Percentiles rank a stretch among this genome's conserved stretches.
Evolutionary conservation across 2,797 vertebrate species (phyloP).

Genomic region (Oryzias sinensis): DNA sequence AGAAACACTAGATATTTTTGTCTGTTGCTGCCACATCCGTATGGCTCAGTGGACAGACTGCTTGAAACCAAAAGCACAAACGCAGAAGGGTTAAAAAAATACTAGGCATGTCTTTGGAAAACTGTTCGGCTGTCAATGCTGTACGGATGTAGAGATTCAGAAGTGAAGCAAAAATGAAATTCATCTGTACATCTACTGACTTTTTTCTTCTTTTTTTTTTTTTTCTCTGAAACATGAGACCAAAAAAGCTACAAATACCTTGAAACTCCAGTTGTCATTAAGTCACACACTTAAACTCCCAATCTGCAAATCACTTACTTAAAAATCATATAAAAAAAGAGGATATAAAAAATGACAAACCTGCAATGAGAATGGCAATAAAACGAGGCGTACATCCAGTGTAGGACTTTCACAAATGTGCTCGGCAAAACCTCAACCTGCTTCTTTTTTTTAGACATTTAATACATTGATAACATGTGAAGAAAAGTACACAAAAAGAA

Average conservation of each 20-base stretch:
- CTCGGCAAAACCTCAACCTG: conserved; percentile 71
- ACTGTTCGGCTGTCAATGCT: conserved; percentile 35
- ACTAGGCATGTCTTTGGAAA: conserved; percentile 61
- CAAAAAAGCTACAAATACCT: conserved; percentile 62
- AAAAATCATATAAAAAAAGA: conserved; percentile 71
- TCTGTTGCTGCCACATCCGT: conserved; percentile 30
- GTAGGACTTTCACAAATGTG: conserved; percentile 83
- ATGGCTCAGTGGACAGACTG: conserved; percentile 45
- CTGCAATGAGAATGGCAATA: conserved; percentile 51
- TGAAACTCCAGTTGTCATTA: conserved; percentile 57
- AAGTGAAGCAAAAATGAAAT: conserved; percentile 37
- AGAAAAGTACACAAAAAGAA: conserved; percentile 66
- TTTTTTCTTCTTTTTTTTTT: conserved; percentile 7
- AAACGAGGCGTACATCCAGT: conserved; percentile 77
- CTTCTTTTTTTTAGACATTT: conserved; percentile 76
- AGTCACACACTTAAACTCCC: conserved; percentile 51
- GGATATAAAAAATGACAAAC: conserved; percentile 49
- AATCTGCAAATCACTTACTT: conserved; percentile 48
- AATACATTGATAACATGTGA: conserved; percentile 80
- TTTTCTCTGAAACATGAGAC: conserved; percentile 63
- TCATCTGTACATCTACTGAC: conserved; percentile 17
- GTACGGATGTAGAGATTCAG: conserved; percentile 35
- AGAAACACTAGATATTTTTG: conserved; percentile 13
- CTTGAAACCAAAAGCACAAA: conserved; percentile 25
- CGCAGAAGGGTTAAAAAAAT: conserved; percentile 34